phyloP scores from a whole-genome alignment of 2,888 invertebrate species.

The Nebria brevicollis region DNA sequence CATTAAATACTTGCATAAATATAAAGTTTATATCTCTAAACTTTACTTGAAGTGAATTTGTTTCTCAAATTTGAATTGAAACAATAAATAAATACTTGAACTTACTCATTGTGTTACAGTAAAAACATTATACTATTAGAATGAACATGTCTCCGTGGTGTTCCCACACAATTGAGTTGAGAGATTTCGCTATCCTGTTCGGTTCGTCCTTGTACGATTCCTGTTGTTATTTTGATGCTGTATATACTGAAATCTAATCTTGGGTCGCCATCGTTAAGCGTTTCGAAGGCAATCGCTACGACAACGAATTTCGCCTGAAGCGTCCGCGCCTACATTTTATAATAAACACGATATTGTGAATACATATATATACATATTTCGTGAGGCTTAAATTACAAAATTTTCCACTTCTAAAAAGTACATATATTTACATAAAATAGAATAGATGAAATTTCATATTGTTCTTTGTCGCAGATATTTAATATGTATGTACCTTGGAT shows the following conservation, averaged over 20 bases:
- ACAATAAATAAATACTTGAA: no score
- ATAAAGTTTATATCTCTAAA: no score
- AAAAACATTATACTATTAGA: not conserved
- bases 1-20: no score
- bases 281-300: not conserved
- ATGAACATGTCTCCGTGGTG: not conserved
- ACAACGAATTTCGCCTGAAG: not conserved
- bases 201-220: not conserved
- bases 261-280: not conserved
- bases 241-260: constrained; percentile 7
- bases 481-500: not conserved
- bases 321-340: not conserved
- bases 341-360: not conserved
- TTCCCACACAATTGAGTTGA: not conserved
- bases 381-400: not conserved
- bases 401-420: not conserved
- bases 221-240: not conserved
- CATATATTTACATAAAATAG: not conserved
- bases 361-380: not conserved
- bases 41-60: no score
- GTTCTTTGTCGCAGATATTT: not conserved
- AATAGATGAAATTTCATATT: not conserved
- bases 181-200: not conserved
- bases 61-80: no score
- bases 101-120: not conserved